Conservation (phyloP, 1,140 invertebrate genomes). For the Drosophila novamexicana region DNA sequence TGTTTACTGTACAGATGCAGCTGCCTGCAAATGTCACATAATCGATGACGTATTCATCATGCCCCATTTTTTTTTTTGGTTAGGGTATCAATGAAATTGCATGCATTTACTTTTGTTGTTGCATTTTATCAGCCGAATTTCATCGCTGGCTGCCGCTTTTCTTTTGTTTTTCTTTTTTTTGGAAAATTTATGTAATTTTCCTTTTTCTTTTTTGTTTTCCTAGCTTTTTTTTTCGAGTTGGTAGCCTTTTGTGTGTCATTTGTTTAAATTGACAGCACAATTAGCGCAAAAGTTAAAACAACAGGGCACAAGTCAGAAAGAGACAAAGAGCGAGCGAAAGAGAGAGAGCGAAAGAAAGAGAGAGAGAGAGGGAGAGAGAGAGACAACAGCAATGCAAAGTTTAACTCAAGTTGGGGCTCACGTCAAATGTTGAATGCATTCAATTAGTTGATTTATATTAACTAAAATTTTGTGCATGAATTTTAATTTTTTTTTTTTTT, state of each 20-base stretch:
- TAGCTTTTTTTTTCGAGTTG: background rate
- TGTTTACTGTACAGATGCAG: no score
- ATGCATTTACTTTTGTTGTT: constrained; percentile 30
- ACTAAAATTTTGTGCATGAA: background rate
- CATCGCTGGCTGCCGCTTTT: constrained; percentile 49
- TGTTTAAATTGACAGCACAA: constrained; percentile 61
- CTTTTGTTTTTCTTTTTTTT: background rate
- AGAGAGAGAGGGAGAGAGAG: constrained; percentile 13
- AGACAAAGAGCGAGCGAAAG: constrained; percentile 2
- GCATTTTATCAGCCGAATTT: constrained; percentile 58
- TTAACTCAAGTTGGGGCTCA: background rate
- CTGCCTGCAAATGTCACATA: no score
- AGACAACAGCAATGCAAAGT: background rate
- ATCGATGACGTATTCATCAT: background rate
- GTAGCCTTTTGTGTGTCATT: constrained; percentile 7
- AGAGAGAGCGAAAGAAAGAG: constrained; percentile 27
- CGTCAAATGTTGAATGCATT: background rate
- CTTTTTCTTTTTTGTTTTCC: constrained; percentile 22
- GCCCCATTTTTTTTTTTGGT: background rate
- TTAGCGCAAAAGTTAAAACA: constrained; percentile 53
- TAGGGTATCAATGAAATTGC: constrained; percentile 24
- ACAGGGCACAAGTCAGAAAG: background rate
- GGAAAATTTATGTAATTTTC: constrained; percentile 11
- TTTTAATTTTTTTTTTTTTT: background rate
- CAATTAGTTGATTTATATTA: background rate